Conservation (phyloP, 2,888 invertebrate species). For the Chrysopilus asiliformis region DNA sequence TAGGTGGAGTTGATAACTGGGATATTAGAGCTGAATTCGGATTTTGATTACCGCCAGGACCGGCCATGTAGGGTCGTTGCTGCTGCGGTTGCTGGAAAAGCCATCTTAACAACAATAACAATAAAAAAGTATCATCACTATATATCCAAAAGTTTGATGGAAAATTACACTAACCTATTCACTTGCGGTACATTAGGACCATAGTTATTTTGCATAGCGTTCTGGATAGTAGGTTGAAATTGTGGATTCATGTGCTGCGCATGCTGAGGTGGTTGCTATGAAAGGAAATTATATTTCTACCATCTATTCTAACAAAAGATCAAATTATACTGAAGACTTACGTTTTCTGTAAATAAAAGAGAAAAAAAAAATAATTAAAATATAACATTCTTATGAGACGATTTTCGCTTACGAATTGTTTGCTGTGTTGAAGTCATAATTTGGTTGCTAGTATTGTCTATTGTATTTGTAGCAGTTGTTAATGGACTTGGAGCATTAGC, state of each 20-base stretch:
- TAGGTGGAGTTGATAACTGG: slow-evolving; percentile 46
- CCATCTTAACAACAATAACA: too few relatives aligned
- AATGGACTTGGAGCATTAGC: slow-evolving; percentile 22
- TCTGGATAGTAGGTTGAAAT: slow-evolving; percentile 30
- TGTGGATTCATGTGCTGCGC: slow-evolving; percentile 27
- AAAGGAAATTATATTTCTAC: not conserved
- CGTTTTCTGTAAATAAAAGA: slow-evolving; percentile 10
- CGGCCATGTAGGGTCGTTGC: slow-evolving; percentile 26
- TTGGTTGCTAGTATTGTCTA: slow-evolving; percentile 13
- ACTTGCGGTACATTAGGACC: slow-evolving; percentile 23
- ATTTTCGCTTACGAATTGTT: slow-evolving; percentile 9
- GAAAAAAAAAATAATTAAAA: slow-evolving; percentile 3
- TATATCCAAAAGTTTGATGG: slow-evolving; percentile 1
- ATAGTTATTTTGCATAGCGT: slow-evolving; percentile 28
- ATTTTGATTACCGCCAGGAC: slow-evolving; percentile 25
- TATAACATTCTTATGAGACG: too few relatives aligned
- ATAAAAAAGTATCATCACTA: not conserved
- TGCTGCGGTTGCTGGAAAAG: too few relatives aligned
- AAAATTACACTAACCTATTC: slow-evolving; percentile 16
- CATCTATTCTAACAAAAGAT: too few relatives aligned
- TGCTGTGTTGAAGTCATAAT: slow-evolving; percentile 15
- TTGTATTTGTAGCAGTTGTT: slow-evolving; percentile 10
- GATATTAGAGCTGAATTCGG: slow-evolving; percentile 44
- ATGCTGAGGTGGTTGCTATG: slow-evolving; percentile 18
- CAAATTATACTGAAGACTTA: too few relatives aligned